Percentiles rank a stretch among this genome's conserved stretches.
Evolutionary conservation across 2,888 invertebrate genomes (phyloP).

Genomic region (Euphydryas editha): DNA sequence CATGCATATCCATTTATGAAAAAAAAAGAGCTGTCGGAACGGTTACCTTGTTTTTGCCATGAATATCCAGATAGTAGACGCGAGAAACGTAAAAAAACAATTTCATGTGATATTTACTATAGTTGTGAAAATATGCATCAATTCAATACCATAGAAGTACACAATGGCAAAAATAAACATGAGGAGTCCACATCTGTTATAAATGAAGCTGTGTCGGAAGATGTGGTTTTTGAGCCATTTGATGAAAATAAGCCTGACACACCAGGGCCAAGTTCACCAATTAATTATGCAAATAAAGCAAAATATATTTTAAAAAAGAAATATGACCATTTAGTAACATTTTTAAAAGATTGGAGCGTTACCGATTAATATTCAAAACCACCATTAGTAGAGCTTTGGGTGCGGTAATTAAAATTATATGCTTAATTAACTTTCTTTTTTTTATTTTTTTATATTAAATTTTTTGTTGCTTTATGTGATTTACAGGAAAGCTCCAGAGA

Average conservation of each 20-base stretch:
- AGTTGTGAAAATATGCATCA: slow-evolving; percentile 52
- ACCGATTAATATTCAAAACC: slow-evolving; percentile 11
- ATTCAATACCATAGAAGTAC: neutral
- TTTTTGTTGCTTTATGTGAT: slow-evolving; percentile 67
- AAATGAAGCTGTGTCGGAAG: neutral
- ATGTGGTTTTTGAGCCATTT: slow-evolving; percentile 43
- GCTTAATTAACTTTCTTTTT: slow-evolving; percentile 49
- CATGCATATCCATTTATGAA: slow-evolving; percentile 58
- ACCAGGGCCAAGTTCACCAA: neutral
- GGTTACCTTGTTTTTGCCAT: slow-evolving; percentile 63
- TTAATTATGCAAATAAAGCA: slow-evolving; percentile 22
- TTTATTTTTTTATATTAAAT: slow-evolving; percentile 45
- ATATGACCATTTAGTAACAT: slow-evolving; percentile 55
- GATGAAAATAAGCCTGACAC: slow-evolving; percentile 19
- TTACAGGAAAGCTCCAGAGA: slow-evolving; percentile 80
- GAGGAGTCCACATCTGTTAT: slow-evolving; percentile 9
- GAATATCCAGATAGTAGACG: slow-evolving; percentile 43
- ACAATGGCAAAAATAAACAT: neutral
- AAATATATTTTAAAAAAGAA: slow-evolving; percentile 55
- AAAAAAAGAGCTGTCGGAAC: slow-evolving; percentile 52
- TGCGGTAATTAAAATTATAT: slow-evolving; percentile 49
- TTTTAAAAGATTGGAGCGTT: slow-evolving; percentile 55
- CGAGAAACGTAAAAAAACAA: slow-evolving; percentile 22
- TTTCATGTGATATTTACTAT: slow-evolving; percentile 46
- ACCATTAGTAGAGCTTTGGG: slow-evolving; percentile 40